phyloP scores from a whole-genome alignment of 2,113 vertebrate genomes.

The Gobiocypris rarus region DNA sequence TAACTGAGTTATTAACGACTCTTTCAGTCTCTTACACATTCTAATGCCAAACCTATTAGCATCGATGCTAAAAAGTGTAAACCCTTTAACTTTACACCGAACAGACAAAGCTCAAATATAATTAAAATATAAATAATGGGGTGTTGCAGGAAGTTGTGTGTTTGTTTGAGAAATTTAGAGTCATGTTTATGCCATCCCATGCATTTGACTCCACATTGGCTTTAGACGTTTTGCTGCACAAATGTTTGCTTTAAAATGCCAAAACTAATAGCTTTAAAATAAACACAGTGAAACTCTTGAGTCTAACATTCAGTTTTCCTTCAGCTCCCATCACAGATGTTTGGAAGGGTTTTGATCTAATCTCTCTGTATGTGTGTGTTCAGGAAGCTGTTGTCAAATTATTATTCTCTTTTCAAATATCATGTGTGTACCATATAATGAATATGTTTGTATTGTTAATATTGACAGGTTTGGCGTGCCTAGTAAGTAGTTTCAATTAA shows the following conservation, averaged over 20 bases:
- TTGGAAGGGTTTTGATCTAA: constrained; percentile 2
- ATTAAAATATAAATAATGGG: not conserved
- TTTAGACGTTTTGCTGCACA: not conserved
- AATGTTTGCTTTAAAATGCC: not conserved
- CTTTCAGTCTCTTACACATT: too few relatives aligned
- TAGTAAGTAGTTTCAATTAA: too few relatives aligned
- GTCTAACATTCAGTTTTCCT: constrained; percentile 7
- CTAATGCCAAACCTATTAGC: not conserved
- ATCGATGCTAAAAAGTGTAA: not conserved
- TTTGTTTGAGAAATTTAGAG: not conserved
- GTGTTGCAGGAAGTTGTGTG: not conserved
- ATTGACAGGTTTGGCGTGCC: not conserved
- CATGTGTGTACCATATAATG: not conserved
- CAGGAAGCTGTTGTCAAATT: not conserved
- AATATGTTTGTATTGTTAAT: not conserved
- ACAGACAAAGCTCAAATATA: not conserved
- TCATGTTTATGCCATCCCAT: not conserved
- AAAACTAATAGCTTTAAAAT: not conserved
- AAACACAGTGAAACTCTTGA: not conserved
- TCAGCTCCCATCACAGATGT: not conserved
- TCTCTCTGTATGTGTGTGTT: constrained; percentile 33
- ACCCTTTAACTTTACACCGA: not conserved
- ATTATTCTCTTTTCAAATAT: not conserved
- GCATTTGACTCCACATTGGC: not conserved
- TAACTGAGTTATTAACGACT: too few relatives aligned